phyloP scores from a whole-genome alignment of 2,797 vertebrate genomes.

The Acipenser ruthenus region DNA sequence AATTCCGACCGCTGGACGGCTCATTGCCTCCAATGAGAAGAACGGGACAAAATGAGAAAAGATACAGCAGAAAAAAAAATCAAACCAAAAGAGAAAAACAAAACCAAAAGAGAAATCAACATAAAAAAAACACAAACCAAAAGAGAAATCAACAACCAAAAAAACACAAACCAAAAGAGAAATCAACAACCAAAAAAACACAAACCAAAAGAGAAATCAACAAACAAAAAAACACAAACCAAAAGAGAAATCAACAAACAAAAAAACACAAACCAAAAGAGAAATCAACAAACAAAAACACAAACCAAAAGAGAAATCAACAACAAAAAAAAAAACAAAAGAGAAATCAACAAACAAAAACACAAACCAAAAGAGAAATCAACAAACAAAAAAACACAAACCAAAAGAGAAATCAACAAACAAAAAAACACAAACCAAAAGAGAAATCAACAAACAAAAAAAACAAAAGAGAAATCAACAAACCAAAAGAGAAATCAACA shows the following conservation, averaged over 20 bases:
- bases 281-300: background rate
- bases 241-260: too few relatives aligned
- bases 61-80: slow-evolving; percentile 55
- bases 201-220: too few relatives aligned
- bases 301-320: background rate
- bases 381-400: too few relatives aligned
- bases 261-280: background rate
- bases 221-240: too few relatives aligned
- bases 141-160: slow-evolving; percentile 4
- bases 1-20: slow-evolving; percentile 95
- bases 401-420: too few relatives aligned
- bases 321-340: slow-evolving; percentile 1
- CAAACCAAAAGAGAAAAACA: slow-evolving; percentile 45
- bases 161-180: background rate
- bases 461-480: too few relatives aligned
- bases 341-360: too few relatives aligned
- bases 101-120: too few relatives aligned
- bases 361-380: too few relatives aligned
- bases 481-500: too few relatives aligned
- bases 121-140: background rate
- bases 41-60: slow-evolving; percentile 20
- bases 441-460: slow-evolving; percentile 3
- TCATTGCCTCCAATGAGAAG: slow-evolving; percentile 97
- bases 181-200: too few relatives aligned
- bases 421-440: slow-evolving; percentile 22